These are phyloP conservation scores for human DNA, from an alignment of 2,113 vertebrate species.

Conservation along the genomic window DNA sequence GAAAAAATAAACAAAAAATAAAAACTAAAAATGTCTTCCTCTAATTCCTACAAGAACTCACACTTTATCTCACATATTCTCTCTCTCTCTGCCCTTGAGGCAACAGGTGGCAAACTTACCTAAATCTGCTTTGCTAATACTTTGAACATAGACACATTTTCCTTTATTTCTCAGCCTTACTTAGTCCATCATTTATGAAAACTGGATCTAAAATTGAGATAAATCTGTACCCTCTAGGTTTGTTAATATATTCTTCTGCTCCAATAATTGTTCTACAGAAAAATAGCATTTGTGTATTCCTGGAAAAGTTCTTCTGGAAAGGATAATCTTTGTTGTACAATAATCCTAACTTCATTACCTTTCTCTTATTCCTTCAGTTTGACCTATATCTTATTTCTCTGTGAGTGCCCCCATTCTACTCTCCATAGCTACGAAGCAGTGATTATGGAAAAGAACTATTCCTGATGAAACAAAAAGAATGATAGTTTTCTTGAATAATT, in stretches of 20 bases:
- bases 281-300: neutral
- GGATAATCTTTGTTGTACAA: neutral
- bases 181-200: neutral
- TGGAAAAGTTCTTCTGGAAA: neutral
- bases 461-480: neutral
- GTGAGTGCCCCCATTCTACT: neutral
- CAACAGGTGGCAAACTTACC: conserved; percentile 4
- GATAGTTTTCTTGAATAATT: neutral
- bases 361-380: neutral
- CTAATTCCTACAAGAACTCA: neutral
- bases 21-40: neutral
- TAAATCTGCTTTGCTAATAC: neutral
- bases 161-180: neutral
- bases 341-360: neutral
- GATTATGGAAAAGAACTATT: neutral
- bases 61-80: neutral
- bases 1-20: no score
- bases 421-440: neutral
- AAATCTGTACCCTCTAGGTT: neutral
- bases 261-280: neutral
- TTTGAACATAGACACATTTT: neutral
- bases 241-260: neutral
- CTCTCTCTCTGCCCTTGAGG: neutral
- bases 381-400: neutral
- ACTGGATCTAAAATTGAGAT: neutral